Percentiles rank a stretch among this genome's conserved stretches.
phyloP scores from a whole-genome alignment of 64 coral and sea anemone genomes.

The Stylophora pistillata region DNA sequence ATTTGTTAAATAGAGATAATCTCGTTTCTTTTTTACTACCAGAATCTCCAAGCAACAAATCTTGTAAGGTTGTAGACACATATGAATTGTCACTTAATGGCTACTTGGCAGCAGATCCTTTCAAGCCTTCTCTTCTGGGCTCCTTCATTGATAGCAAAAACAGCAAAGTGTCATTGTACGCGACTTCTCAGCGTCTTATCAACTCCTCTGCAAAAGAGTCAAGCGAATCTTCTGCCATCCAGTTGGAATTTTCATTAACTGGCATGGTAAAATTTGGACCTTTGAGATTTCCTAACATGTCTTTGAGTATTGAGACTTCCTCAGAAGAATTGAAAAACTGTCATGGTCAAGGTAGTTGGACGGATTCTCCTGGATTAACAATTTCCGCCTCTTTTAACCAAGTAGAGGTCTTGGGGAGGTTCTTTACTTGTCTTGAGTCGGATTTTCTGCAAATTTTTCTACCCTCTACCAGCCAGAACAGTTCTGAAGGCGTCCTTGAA shows the following conservation, averaged over 20 bases:
- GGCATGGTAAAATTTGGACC: constrained; percentile 4
- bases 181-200: neutral
- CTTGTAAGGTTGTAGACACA: neutral
- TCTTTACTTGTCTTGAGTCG: neutral
- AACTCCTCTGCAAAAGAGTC: neutral
- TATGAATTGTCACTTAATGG: constrained; percentile 2
- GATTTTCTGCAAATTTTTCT: constrained; percentile 3
- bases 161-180: neutral
- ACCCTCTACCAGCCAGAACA: neutral
- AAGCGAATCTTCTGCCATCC: neutral
- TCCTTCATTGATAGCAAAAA: neutral
- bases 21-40: neutral
- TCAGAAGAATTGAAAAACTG: neutral
- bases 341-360: too few species aligned
- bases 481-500: neutral
- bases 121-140: neutral
- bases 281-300: constrained; percentile 6
- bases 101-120: neutral
- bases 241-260: neutral
- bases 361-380: neutral
- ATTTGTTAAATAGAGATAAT: neutral
- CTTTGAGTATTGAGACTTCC: neutral
- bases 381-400: neutral
- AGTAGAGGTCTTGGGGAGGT: neutral
- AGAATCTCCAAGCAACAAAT: neutral